A percentile compares a stretch with the other conserved stretches of the same genome.
phyloP scores from a whole-genome alignment of 64 coral and sea anemone species.

The Montipora sp. region DNA sequence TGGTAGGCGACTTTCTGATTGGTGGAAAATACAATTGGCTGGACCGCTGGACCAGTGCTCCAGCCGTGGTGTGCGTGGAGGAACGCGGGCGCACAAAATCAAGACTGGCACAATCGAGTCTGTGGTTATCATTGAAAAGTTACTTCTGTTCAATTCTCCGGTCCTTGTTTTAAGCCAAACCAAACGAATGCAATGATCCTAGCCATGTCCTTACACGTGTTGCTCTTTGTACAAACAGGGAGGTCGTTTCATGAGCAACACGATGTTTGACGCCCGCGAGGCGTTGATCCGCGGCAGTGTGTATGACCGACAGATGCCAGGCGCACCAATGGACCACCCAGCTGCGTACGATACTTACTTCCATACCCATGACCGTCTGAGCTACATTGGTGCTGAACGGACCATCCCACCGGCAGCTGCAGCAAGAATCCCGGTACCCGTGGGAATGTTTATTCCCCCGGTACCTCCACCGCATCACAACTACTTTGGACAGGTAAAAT shows the following conservation, averaged over 20 bases:
- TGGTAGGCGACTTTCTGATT: no score
- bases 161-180: no score
- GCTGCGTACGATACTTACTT: constrained; percentile 90
- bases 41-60: no score
- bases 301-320: constrained; percentile 83
- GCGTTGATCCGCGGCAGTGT: constrained; percentile 89
- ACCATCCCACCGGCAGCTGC: constrained; percentile 92
- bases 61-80: no score
- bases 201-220: neutral
- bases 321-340: constrained; percentile 77
- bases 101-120: no score
- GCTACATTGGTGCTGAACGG: constrained; percentile 96
- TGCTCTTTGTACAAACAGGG: constrained; percentile 57
- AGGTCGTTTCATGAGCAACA: constrained; percentile 97
- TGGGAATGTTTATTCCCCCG: constrained; percentile 97
- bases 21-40: no score
- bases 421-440: constrained; percentile 95
- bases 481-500: constrained; percentile 86
- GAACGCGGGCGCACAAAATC: no score
- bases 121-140: no score
- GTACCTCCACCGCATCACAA: constrained; percentile 91
- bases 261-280: constrained; percentile 99
- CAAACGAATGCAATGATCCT: no score
- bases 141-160: no score
- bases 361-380: constrained; percentile 92